phyloP scores from a whole-genome alignment of 2,113 vertebrate species.

The Mandrillus leucophaeus region DNA sequence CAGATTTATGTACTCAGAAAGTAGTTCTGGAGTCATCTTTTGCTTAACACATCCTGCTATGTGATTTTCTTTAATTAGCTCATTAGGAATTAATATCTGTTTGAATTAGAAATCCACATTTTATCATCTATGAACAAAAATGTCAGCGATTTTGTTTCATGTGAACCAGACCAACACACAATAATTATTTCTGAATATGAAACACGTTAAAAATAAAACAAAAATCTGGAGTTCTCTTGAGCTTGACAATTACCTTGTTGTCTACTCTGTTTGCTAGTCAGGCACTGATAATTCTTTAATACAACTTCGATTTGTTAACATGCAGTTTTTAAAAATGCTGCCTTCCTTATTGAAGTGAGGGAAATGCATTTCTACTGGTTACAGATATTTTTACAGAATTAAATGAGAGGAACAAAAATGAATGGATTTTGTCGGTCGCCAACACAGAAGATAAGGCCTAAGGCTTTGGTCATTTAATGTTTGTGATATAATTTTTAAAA shows the following conservation, averaged over 20 bases:
- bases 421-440: not conserved
- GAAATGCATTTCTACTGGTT: not conserved
- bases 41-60: not conserved
- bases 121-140: conserved; percentile 27
- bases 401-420: conserved; percentile 30
- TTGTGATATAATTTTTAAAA: conserved; percentile 1
- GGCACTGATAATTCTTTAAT: conserved; percentile 2
- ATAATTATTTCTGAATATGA: conserved; percentile 17
- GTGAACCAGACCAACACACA: not conserved
- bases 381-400: conserved; percentile 33
- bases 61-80: not conserved
- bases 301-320: conserved; percentile 7
- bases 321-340: not conserved
- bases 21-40: not conserved
- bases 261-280: not conserved
- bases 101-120: not conserved
- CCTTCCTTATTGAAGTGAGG: not conserved
- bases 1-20: not conserved
- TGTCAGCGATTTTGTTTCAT: conserved; percentile 38
- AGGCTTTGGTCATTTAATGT: not conserved
- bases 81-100: conserved; percentile 1
- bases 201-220: conserved; percentile 33
- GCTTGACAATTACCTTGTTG: not conserved
- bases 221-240: not conserved
- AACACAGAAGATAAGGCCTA: not conserved